phyloP scores from a whole-genome alignment of 1,140 invertebrate species.

The Nomia melanderi region DNA sequence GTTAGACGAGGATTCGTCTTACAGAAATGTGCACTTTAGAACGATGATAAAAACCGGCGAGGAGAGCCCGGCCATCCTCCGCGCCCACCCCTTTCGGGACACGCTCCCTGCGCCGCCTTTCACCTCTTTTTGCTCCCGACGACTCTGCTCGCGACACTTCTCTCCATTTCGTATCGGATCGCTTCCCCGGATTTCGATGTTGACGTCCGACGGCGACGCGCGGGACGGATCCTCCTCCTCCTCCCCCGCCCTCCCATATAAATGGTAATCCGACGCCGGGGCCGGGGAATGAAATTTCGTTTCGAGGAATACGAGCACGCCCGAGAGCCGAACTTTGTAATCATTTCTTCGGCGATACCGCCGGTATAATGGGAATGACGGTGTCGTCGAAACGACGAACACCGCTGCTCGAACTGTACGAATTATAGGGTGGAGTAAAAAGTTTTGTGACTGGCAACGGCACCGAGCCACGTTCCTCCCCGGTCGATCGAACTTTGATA shows the following conservation, averaged over 20 bases:
- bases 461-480: too few species aligned
- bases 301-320: neutral
- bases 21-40: conserved; percentile 50
- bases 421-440: too few species aligned
- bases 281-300: neutral
- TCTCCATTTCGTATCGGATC: conserved; percentile 42
- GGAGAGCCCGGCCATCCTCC: conserved; percentile 20
- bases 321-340: neutral
- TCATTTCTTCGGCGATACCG: too few species aligned
- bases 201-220: conserved; percentile 4
- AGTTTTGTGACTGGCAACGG: too few species aligned
- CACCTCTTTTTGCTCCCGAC: conserved; percentile 33
- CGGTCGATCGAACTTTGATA: too few species aligned
- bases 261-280: conserved; percentile 57
- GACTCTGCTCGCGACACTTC: conserved; percentile 58
- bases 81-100: conserved; percentile 10
- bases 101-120: conserved; percentile 16
- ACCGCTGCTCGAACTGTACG: too few species aligned
- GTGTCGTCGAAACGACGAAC: too few species aligned
- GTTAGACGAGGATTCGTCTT: conserved; percentile 34
- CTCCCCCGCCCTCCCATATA: conserved; percentile 33
- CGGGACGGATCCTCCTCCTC: too few species aligned
- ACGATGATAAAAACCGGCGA: conserved; percentile 46
- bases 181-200: conserved; percentile 49
- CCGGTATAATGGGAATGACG: too few species aligned